Base-by-base conservation (phyloP, 2,888 invertebrate species). In the Rhagonycha fulva region DNA sequence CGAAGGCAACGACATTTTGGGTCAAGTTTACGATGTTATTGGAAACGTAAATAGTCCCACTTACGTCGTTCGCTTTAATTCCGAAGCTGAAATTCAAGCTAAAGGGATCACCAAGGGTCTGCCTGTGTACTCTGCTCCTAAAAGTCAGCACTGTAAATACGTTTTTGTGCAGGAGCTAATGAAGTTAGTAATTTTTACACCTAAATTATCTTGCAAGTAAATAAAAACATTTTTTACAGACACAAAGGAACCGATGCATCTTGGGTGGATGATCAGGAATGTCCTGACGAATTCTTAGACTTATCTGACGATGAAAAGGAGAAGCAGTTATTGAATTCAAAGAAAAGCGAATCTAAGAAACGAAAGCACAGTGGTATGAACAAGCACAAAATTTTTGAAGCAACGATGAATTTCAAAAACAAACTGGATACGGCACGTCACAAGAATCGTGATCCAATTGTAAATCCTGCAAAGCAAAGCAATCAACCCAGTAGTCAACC, bases 281-380 rank as follows among this genome's bases (percentile, higher is more conserved):
- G 93, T 12, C 97, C 97, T 0, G 88, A 90, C 0, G 90, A 91
- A 82, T 91, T 91, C 79, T 81, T 93, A 0, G 96, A 96, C 30
- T 97, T 91, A 87, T 98, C 97, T 0, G 97, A 97, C 85, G 98
- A 98, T 85, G 98, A 98, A 83, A 91, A 93, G 76, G 97, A 97
- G 84, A 74, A 74, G 30, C 23, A 85, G 83, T 73, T 72, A 10
- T 76, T 74, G 9, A 71, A 74, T 4, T 71, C 76, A 19, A 88
- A 87, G 32, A 75, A 61, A 75, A 75, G 12, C 24, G 74, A 67
- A 68, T 74, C 61, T 12, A 74, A 75, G 14, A 81, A 80, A 67
- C 80, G 82, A 14, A 83, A 83, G 62, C 84, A 84, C 69, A 82
- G 81, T 75, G 84, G 85, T 69, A 72, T 82, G 24, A 85, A 86